Percentiles rank a stretch among this genome's conserved stretches.
These are phyloP conservation scores for Loriculus beryllinus DNA, from an alignment of 2,797 vertebrate genomes.

Conservation along the genomic window DNA sequence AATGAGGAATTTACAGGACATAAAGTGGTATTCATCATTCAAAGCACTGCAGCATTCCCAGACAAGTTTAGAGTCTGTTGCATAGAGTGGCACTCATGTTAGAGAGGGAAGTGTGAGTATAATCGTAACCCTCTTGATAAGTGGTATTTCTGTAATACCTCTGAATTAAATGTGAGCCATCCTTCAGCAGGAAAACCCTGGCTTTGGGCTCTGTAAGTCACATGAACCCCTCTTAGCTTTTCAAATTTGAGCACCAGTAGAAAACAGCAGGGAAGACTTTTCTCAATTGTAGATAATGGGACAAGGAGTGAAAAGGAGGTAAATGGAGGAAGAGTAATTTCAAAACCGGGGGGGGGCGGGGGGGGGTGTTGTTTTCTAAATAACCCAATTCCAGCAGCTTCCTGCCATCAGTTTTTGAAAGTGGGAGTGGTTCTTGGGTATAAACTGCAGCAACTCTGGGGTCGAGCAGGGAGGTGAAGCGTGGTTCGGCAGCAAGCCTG, in stretches of 20 bases:
- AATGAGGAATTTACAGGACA: background rate
- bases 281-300: background rate
- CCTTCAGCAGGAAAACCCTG: background rate
- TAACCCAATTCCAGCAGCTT: background rate
- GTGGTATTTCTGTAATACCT: background rate
- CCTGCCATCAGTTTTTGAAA: background rate
- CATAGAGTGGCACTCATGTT: background rate
- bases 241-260: background rate
- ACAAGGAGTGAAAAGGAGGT: background rate
- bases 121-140: background rate
- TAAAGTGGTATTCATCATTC: background rate
- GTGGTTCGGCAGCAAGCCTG: background rate
- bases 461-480: background rate
- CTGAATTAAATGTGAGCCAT: background rate
- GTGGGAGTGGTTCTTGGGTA: background rate
- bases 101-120: background rate
- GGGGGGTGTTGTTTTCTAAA: background rate
- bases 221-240: background rate
- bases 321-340: background rate
- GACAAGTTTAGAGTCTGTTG: background rate
- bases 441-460: background rate
- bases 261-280: background rate
- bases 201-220: background rate
- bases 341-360: background rate
- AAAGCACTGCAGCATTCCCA: background rate